Evolutionary conservation across 2,888 invertebrate species (phyloP).

Genomic region (Athalia rosae): DNA sequence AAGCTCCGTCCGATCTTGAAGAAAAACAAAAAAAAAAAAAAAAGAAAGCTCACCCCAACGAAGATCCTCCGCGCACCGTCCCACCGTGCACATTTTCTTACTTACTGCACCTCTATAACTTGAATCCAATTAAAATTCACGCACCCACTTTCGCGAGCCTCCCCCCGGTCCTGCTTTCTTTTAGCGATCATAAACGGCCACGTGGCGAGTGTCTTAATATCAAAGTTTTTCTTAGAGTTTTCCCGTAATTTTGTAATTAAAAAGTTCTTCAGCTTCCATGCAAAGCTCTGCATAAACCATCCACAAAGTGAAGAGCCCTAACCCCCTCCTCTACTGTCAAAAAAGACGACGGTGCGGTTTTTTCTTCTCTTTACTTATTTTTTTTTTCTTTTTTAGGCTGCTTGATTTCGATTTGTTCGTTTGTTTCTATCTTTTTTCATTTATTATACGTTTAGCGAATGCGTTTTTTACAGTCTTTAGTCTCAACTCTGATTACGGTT

Average conservation of each 20-base stretch:
- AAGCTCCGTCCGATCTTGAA: slow-evolving; percentile 18
- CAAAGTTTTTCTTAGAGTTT: slow-evolving; percentile 23
- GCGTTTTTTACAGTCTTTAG: too few species aligned
- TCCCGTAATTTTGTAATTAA: slow-evolving; percentile 40
- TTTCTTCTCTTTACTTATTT: too few species aligned
- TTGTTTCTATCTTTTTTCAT: too few species aligned
- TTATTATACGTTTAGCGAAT: too few species aligned
- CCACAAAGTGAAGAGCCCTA: too few species aligned
- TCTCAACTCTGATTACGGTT: too few species aligned
- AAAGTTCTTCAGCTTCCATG: slow-evolving; percentile 29
- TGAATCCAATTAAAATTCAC: slow-evolving; percentile 1
- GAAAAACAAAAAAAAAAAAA: too few species aligned
- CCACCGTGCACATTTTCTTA: neutral
- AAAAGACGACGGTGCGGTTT: too few species aligned
- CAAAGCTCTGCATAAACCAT: neutral
- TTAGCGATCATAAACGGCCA: slow-evolving; percentile 32
- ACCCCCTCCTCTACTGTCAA: too few species aligned
- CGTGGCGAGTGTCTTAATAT: slow-evolving; percentile 31
- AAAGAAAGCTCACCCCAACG: neutral
- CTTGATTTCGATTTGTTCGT: too few species aligned
- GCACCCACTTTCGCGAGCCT: neutral
- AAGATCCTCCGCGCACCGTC: slow-evolving; percentile 1
- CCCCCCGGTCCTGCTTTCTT: neutral
- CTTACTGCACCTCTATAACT: neutral
- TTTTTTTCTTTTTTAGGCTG: too few species aligned